Evolutionary conservation across 2,888 invertebrate genomes (phyloP), one percentile per base, ranked within the genome.

Genomic region (Azorinus chamasolen): DNA sequence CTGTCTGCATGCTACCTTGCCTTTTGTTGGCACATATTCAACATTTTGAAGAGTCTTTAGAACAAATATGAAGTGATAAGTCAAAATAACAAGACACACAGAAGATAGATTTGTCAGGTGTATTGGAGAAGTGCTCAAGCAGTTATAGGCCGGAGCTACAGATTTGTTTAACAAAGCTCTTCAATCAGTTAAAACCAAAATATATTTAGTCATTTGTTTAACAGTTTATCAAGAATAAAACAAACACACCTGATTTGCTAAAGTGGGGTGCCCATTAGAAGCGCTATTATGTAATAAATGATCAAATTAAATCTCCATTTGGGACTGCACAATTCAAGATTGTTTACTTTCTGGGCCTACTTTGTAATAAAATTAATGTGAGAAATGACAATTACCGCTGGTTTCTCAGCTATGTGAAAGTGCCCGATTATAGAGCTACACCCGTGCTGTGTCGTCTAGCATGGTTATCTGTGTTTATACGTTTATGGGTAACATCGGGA

Each of bases 341-440:
- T 68, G 59, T 68, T 68, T 68, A 45, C 59, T 41, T 41, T 59
- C 39, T 53, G 59, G 25, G 68, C 50, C 59, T 58, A 59, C 45
- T 50, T 43, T 53, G n/a, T 14, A 46, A 37, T 22, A 55, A 37
- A 45, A 65, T 65, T 65, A 50, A 50, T 50, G 50, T 50, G 50
- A 50, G 50, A 50, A 50, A 50, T 20, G 50, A 24, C 18, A 50
- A 20, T 20, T 20, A 20, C 10, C 10, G n/a, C 18, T 22, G 18
- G 50, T 50, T 20, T 50, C 50, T 50, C 18, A 24, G 50, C 20
- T 50, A 24, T 22, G n/a, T 24, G 22, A 12, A 20, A 50, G 50
- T 50, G 50, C 18, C 12, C 4, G 50, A 50, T 50, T 50, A 50
- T 50, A 32, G 50, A 10, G 10, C 22, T 50, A 50, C 10, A 32